These are phyloP conservation scores for Polyommatus icarus DNA, from an alignment of 2,888 invertebrate genomes.

Conservation along the genomic window DNA sequence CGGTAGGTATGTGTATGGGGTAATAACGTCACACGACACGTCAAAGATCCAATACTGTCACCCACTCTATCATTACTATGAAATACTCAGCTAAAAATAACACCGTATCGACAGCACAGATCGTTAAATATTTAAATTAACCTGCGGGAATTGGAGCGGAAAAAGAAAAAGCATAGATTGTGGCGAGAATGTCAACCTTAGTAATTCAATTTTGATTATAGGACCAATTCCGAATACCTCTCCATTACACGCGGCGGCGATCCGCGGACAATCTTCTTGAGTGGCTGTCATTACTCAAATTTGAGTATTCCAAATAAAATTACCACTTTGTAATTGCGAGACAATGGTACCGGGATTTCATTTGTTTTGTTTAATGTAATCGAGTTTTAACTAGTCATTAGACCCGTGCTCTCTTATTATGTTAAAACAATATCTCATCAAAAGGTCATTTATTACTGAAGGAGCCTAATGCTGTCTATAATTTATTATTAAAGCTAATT, in stretches of 20 bases:
- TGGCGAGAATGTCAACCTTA: slow-evolving; percentile 75
- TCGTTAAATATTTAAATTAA: slow-evolving; percentile 70
- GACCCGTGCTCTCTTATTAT: neutral
- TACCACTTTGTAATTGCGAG: slow-evolving; percentile 66
- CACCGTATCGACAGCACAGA: slow-evolving; percentile 47
- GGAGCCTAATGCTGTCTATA: neutral
- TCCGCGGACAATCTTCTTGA: slow-evolving; percentile 75
- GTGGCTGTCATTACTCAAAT: slow-evolving; percentile 77
- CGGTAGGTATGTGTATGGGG: slow-evolving; percentile 15
- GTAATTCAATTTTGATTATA: slow-evolving; percentile 81
- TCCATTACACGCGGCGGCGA: slow-evolving; percentile 73
- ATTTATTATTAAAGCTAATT: neutral
- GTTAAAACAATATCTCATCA: slow-evolving; percentile 1
- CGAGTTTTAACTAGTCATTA: slow-evolving; percentile 15
- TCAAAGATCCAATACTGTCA: slow-evolving; percentile 42
- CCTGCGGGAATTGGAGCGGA: slow-evolving; percentile 73
- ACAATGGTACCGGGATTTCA: slow-evolving; percentile 55
- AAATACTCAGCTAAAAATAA: slow-evolving; percentile 45
- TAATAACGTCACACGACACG: slow-evolving; percentile 35
- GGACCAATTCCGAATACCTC: slow-evolving; percentile 75
- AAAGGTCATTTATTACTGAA: neutral
- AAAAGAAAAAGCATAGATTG: slow-evolving; percentile 70
- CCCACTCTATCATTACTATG: slow-evolving; percentile 47
- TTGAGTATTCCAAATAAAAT: slow-evolving; percentile 67
- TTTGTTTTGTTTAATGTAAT: slow-evolving; percentile 51